Evolutionary conservation across 2,113 vertebrate genomes (phyloP).

Genomic region (Corynorhinus townsendii): DNA sequence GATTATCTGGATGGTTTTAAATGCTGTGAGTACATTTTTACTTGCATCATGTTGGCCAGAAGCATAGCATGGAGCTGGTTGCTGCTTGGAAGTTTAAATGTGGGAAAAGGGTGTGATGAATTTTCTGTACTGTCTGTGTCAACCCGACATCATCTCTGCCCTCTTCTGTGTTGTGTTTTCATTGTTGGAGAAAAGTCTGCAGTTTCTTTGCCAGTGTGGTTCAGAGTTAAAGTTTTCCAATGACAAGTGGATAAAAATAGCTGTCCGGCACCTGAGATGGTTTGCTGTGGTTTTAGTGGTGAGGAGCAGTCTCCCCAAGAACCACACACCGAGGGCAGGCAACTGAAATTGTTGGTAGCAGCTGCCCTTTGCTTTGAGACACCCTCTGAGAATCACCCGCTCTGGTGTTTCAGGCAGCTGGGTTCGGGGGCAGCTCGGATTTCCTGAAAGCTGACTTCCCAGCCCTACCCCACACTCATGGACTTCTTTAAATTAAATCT

Average conservation of each 20-base stretch:
- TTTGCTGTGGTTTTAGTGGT: neutral
- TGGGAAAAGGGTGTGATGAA: accelerated
- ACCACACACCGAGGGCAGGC: neutral
- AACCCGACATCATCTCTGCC: neutral
- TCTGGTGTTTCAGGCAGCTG: neutral
- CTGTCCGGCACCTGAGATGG: neutral
- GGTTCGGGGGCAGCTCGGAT: neutral
- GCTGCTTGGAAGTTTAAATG: neutral
- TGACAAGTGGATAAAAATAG: neutral
- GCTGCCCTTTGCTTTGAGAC: neutral
- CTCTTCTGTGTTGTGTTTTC: too few species aligned
- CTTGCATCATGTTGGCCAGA: neutral
- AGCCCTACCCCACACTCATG: too few species aligned
- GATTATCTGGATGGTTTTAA: neutral
- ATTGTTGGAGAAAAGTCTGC: neutral
- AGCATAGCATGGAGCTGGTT: accelerated
- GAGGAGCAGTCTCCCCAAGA: neutral
- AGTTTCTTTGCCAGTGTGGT: neutral
- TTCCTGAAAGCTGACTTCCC: neutral
- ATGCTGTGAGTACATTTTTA: neutral
- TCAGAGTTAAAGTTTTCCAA: neutral
- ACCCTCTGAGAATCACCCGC: neutral
- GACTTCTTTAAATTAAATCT: neutral
- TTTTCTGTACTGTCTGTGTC: neutral
- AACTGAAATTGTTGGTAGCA: neutral